These are phyloP conservation scores for Arctopsyche grandis DNA, from an alignment of 1,140 invertebrate species.

Conservation along the genomic window DNA sequence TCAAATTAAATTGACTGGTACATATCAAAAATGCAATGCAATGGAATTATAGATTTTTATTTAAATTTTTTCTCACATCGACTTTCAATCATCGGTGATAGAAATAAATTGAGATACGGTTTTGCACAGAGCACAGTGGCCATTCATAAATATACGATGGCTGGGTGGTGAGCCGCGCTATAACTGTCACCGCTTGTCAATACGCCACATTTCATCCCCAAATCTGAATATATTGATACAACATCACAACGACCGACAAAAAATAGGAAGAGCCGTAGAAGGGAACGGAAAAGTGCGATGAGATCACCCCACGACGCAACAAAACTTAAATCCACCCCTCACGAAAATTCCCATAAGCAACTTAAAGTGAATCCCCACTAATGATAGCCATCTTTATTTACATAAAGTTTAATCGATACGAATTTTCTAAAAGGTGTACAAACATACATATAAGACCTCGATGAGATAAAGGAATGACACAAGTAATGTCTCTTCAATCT, in stretches of 20 bases:
- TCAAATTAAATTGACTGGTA: background rate
- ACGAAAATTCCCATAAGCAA: background rate
- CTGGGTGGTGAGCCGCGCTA: constrained; percentile 46
- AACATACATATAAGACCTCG: too few relatives aligned
- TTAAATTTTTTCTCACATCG: background rate
- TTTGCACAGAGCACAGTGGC: constrained; percentile 27
- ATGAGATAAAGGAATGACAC: too few relatives aligned
- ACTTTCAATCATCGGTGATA: constrained; percentile 23
- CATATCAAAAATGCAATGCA: background rate
- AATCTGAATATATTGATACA: constrained; percentile 54
- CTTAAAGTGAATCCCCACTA: background rate
- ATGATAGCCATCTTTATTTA: background rate
- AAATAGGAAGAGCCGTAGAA: background rate
- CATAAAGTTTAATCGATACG: background rate
- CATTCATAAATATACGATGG: constrained; percentile 49
- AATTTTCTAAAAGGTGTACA: too few relatives aligned
- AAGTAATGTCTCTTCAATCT: too few relatives aligned
- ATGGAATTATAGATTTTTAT: background rate
- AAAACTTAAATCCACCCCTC: constrained; percentile 26
- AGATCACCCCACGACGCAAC: background rate
- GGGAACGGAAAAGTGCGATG: background rate
- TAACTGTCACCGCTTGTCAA: constrained; percentile 52
- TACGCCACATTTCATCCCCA: constrained; percentile 53
- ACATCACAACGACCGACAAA: constrained; percentile 25
- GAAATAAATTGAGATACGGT: constrained; percentile 37